A percentile compares a stretch with the other conserved stretches of the same genome.
Conservation (phyloP, 2,113 vertebrate genomes). For the Ivindomyrus marchei region DNA sequence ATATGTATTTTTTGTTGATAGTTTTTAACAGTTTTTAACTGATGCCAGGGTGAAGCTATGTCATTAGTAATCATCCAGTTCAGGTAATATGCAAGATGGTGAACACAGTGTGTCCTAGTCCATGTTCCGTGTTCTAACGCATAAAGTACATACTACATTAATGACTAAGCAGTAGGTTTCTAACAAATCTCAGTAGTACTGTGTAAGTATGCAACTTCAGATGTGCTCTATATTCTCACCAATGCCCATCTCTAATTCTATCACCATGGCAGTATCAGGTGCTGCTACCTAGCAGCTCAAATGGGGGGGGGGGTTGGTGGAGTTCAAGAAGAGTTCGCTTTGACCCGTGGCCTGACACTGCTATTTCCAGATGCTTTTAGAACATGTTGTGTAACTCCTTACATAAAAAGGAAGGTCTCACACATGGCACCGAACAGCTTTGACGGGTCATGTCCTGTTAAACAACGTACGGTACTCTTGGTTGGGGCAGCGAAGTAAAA, state of each 20-base stretch:
- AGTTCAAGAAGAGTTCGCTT: not conserved
- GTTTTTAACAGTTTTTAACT: too few species aligned
- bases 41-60: too few species aligned
- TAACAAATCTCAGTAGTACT: not conserved
- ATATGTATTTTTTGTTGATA: not conserved
- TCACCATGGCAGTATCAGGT: not conserved
- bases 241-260: not conserved
- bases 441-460: not conserved
- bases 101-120: too few species aligned
- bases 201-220: not conserved
- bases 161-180: not conserved
- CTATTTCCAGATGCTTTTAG: not conserved
- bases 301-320: too few species aligned
- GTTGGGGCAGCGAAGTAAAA: not conserved
- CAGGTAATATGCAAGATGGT: too few species aligned
- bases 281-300: not conserved
- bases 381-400: not conserved
- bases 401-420: not conserved
- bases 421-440: not conserved
- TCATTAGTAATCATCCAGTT: too few species aligned
- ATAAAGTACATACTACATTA: not conserved
- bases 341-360: not conserved
- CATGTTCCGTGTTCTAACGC: not conserved
- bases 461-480: not conserved
- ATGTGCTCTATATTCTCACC: not conserved